These are phyloP conservation scores for Macrobrachium nipponense DNA, from an alignment of 1,140 invertebrate genomes.

Conservation along the genomic window DNA sequence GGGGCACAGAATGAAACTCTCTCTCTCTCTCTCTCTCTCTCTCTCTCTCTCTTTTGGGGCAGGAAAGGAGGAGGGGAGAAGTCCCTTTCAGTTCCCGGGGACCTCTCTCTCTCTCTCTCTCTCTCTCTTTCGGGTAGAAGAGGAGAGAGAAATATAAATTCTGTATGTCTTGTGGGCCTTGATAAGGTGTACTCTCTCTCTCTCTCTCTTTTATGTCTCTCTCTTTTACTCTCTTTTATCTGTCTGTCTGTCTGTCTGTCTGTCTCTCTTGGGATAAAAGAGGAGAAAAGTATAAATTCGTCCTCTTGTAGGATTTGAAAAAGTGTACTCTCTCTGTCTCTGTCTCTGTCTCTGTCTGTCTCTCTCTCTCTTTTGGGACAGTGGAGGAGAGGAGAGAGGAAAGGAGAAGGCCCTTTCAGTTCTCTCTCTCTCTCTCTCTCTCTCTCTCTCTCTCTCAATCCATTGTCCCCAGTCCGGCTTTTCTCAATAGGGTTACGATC, in stretches of 20 bases:
- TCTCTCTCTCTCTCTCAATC: not conserved
- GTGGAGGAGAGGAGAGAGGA: not conserved
- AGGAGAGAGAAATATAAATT: too few relatives aligned
- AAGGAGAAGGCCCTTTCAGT: not conserved
- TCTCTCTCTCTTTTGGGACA: not conserved
- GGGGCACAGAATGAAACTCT: constrained; percentile 1
- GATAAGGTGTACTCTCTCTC: too few relatives aligned
- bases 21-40: too few relatives aligned
- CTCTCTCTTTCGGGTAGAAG: not conserved
- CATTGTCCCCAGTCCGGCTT: not conserved
- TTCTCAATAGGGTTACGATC: not conserved
- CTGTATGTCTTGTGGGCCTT: too few relatives aligned
- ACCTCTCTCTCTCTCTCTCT: constrained; percentile 3
- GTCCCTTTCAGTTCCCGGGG: not conserved
- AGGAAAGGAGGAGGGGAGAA: not conserved
- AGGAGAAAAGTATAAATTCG: too few relatives aligned
- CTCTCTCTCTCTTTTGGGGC: not conserved
- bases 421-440: constrained; percentile 1
- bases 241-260: too few relatives aligned
- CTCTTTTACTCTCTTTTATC: too few relatives aligned
- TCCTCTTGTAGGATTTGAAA: too few relatives aligned
- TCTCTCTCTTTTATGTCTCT: too few relatives aligned
- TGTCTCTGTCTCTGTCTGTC: not conserved
- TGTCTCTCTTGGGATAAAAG: too few relatives aligned
- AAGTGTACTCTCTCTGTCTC: too few relatives aligned